phyloP scores from a whole-genome alignment of 2,113 vertebrate genomes.

The Naja naja region DNA sequence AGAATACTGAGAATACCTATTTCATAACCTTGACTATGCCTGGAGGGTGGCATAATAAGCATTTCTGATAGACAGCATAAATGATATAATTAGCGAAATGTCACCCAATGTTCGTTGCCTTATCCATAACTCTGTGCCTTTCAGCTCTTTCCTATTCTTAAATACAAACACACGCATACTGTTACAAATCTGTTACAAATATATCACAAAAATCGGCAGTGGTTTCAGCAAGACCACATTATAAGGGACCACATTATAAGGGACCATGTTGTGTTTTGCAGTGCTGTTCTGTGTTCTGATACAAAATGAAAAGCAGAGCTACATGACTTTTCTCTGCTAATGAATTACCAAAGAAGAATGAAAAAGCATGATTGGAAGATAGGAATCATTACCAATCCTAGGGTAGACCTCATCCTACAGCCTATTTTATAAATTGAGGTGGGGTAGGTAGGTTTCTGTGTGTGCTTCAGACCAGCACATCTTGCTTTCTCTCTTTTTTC shows the following conservation, averaged over 20 bases:
- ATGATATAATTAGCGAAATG: background rate
- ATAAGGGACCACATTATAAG: accelerated
- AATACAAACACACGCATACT: accelerated
- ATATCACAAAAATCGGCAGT: background rate
- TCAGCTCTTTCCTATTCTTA: background rate
- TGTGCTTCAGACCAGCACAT: background rate
- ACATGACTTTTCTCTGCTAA: background rate
- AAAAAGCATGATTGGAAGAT: background rate
- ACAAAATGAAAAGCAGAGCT: background rate
- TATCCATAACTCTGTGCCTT: background rate
- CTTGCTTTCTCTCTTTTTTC: background rate
- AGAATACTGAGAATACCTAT: background rate
- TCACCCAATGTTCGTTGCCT: background rate
- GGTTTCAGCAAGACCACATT: background rate
- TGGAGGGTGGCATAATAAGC: background rate
- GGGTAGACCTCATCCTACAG: background rate
- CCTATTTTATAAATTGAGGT: background rate
- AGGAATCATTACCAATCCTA: accelerated
- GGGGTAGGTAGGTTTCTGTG: background rate
- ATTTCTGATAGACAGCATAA: background rate
- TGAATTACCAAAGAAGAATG: background rate
- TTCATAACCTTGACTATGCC: background rate
- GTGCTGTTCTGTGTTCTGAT: background rate
- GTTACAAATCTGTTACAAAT: background rate
- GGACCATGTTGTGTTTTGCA: background rate